A percentile compares a stretch with the other conserved stretches of the same genome.
Evolutionary conservation across 2,113 vertebrate species (phyloP).

Genomic region (Pterocles burchelli): DNA sequence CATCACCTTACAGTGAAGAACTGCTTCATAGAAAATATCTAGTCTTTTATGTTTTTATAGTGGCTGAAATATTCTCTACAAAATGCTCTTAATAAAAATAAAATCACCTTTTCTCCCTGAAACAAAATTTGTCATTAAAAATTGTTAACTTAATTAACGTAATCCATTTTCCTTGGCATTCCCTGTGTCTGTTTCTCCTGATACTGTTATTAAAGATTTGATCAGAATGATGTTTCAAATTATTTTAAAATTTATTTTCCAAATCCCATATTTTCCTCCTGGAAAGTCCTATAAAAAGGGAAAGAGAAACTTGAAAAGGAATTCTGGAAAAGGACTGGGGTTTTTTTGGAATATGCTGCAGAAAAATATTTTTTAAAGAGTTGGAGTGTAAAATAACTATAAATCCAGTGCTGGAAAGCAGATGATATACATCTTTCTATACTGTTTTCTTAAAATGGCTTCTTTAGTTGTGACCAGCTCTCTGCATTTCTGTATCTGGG

Average conservation of each 20-base stretch:
- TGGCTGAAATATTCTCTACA: conserved; percentile 4
- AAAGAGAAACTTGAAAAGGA: not conserved
- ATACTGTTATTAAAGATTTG: conserved; percentile 26
- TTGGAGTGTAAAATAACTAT: not conserved
- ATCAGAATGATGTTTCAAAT: not conserved
- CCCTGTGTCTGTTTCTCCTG: not conserved
- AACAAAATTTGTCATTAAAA: conserved; percentile 16
- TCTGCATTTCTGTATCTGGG: not conserved
- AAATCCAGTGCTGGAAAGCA: not conserved
- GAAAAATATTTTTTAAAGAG: not conserved
- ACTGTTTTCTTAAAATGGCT: conserved; percentile 1
- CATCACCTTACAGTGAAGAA: not conserved
- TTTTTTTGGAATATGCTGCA: not conserved
- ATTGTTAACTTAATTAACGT: conserved; percentile 19
- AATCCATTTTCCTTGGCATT: conserved; percentile 32
- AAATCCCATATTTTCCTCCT: not conserved
- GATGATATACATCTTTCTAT: not conserved
- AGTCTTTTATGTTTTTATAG: not conserved
- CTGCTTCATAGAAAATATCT: not conserved
- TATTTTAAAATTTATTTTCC: conserved; percentile 21
- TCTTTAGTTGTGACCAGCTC: conserved; percentile 11
- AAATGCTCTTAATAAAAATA: not conserved
- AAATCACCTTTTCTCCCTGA: not conserved
- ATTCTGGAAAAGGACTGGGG: not conserved
- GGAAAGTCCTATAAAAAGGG: not conserved